A percentile compares a stretch with the other conserved stretches of the same genome.
These are phyloP conservation scores for Myotis lucifugus DNA, from an alignment of 2,113 vertebrate genomes.

Conservation along the genomic window DNA sequence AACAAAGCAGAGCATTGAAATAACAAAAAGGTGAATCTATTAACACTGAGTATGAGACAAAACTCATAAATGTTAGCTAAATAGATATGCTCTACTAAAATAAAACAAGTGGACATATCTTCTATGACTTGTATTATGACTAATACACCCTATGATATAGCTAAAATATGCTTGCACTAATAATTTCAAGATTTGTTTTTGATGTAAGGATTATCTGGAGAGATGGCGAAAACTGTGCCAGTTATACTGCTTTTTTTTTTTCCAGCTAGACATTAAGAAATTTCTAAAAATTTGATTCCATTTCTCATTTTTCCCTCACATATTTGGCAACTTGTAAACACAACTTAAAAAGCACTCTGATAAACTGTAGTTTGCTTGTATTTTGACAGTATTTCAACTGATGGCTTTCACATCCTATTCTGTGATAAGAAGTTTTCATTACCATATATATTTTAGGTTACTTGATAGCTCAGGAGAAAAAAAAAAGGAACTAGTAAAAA, in stretches of 20 bases:
- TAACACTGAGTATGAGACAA: neutral
- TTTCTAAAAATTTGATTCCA: neutral
- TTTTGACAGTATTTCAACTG: constrained; percentile 60
- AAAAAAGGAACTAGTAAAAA: constrained; percentile 61
- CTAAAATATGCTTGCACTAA: neutral
- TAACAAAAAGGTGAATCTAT: neutral
- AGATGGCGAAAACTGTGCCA: neutral
- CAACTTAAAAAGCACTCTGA: constrained; percentile 22
- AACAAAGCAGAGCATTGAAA: neutral
- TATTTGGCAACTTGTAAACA: constrained; percentile 54
- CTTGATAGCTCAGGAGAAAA: constrained; percentile 71
- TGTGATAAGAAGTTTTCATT: constrained; percentile 66
- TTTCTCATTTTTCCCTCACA: constrained; percentile 23
- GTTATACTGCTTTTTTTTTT: neutral
- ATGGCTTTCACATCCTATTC: constrained; percentile 31
- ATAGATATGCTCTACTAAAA: neutral
- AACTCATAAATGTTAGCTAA: neutral
- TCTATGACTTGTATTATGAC: neutral
- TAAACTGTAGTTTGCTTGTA: constrained; percentile 19
- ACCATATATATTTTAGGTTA: constrained; percentile 72
- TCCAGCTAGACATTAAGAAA: neutral
- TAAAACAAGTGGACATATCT: neutral
- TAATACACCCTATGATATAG: neutral
- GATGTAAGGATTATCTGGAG: neutral
- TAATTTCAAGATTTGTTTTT: neutral